A percentile compares a stretch with the other conserved stretches of the same genome.
Evolutionary conservation across 2,797 vertebrate species (phyloP).

Genomic region (Potorous gilbertii): DNA sequence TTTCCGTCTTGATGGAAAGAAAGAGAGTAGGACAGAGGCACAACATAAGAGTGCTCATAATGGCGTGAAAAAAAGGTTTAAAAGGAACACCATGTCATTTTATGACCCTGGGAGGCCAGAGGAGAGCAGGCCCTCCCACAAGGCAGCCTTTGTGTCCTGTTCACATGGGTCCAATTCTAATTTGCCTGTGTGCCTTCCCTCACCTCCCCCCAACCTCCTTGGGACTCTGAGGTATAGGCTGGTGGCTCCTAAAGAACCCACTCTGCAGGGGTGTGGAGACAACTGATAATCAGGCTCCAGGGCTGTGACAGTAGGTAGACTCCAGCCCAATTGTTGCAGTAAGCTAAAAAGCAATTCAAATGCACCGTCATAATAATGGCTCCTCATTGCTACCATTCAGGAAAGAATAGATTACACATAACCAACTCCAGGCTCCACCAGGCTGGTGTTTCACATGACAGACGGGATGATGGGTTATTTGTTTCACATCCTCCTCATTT

Average conservation of each 20-base stretch:
- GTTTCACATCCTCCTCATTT: background rate
- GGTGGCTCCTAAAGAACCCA: constrained; percentile 73
- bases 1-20: background rate
- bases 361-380: constrained; percentile 12
- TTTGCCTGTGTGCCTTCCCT: constrained; percentile 72
- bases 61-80: constrained; percentile 74
- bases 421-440: constrained; percentile 7
- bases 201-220: background rate
- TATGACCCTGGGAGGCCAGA: constrained; percentile 71
- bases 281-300: constrained; percentile 71
- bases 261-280: constrained; percentile 80
- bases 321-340: constrained; percentile 59
- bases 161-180: constrained; percentile 78
- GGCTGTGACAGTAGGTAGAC: constrained; percentile 62
- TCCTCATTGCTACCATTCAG: constrained; percentile 31
- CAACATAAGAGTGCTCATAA: constrained; percentile 71
- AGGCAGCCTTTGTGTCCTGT: constrained; percentile 76
- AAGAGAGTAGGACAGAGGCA: background rate
- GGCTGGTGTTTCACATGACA: background rate
- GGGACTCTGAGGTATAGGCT: constrained; percentile 67
- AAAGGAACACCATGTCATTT: constrained; percentile 69
- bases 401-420: constrained; percentile 55
- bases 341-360: constrained; percentile 61
- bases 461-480: background rate
- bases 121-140: constrained; percentile 75